phyloP scores from a whole-genome alignment of 2,797 vertebrate species.

The Bucorvus abyssinicus region DNA sequence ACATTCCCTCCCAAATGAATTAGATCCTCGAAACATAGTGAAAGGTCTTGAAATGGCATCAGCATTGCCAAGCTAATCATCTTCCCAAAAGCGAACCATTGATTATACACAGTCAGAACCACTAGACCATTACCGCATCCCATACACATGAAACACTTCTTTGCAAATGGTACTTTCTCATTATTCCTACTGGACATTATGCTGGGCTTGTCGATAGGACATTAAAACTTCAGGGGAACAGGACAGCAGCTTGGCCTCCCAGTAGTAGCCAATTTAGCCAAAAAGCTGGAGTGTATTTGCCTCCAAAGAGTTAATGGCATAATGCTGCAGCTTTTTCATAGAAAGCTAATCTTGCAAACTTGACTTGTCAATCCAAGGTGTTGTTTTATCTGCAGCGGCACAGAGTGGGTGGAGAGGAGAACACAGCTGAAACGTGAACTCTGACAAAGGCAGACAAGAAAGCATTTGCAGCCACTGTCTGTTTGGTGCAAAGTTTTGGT shows the following conservation, averaged over 20 bases:
- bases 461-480: conserved; percentile 26
- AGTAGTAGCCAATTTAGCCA: not conserved
- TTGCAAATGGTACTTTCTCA: not conserved
- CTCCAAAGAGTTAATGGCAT: not conserved
- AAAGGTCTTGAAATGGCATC: not conserved
- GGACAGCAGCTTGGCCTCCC: not conserved
- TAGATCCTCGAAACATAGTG: not conserved
- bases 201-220: not conserved
- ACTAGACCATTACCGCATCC: fast-evolving
- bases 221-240: not conserved
- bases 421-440: conserved; percentile 73
- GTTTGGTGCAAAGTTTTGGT: conserved; percentile 59
- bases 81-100: not conserved
- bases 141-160: not conserved
- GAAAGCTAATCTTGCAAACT: not conserved
- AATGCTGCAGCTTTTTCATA: not conserved
- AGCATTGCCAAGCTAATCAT: not conserved
- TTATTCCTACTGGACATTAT: not conserved
- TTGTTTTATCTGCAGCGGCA: conserved; percentile 82
- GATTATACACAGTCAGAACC: not conserved
- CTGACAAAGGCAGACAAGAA: conserved; percentile 57
- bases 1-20: not conserved
- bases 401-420: conserved; percentile 69
- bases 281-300: not conserved
- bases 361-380: conserved; percentile 71